phyloP scores from a whole-genome alignment of 2,113 vertebrate genomes.

The Acrocephalus kingi region DNA sequence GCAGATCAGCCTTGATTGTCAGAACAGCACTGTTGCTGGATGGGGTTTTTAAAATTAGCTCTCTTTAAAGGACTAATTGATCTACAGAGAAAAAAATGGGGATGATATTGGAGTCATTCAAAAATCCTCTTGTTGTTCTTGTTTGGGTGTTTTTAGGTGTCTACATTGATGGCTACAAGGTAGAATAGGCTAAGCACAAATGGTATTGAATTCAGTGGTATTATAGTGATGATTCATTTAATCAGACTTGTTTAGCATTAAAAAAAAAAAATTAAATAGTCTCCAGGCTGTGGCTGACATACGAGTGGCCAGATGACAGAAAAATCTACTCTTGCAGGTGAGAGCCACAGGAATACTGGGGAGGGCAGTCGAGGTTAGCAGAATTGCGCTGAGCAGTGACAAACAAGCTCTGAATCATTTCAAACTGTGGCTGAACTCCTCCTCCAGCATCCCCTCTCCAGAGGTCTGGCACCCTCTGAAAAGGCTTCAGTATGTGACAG shows the following conservation, averaged over 20 bases:
- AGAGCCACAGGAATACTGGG: background rate
- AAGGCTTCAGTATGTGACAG: conserved; percentile 36
- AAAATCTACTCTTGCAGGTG: background rate
- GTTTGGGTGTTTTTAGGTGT: background rate
- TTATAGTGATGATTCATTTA: background rate
- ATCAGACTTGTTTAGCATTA: background rate
- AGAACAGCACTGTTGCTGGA: background rate
- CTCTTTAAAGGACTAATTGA: background rate
- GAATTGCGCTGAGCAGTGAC: background rate
- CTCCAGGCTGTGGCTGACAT: background rate
- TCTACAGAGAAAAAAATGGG: background rate
- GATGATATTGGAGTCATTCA: background rate
- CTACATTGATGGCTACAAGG: background rate
- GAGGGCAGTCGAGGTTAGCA: conserved; percentile 14
- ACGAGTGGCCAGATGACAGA: background rate
- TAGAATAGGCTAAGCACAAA: background rate
- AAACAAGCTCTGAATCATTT: conserved; percentile 16
- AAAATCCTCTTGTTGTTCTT: background rate
- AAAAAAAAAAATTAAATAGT: background rate
- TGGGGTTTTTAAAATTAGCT: background rate
- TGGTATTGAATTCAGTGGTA: background rate
- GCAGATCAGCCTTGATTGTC: background rate
- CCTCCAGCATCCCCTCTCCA: conserved; percentile 43
- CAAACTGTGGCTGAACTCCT: conserved; percentile 27
- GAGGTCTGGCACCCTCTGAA: conserved; percentile 57